Evolutionary conservation across 1,140 invertebrate species (phyloP).

Genomic region (Psix sp.): DNA sequence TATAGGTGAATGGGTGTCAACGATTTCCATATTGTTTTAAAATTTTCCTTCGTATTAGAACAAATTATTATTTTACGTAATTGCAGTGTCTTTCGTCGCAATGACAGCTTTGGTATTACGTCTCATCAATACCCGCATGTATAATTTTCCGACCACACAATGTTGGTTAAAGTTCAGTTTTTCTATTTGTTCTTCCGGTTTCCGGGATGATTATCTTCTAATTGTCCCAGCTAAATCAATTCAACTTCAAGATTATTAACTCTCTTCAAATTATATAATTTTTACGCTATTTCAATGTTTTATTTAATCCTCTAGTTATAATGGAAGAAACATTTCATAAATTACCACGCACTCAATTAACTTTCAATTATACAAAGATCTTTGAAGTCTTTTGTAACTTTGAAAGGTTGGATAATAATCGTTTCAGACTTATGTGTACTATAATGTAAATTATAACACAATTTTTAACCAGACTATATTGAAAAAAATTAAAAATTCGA

Average conservation of each 20-base stretch:
- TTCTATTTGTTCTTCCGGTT: conserved; percentile 46
- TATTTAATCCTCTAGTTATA: conserved; percentile 8
- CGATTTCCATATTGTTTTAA: too few relatives aligned
- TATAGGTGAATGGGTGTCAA: too few relatives aligned
- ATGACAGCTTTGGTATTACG: conserved; percentile 27
- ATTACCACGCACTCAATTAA: conserved; percentile 23
- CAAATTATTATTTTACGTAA: conserved; percentile 41
- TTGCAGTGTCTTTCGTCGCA: conserved; percentile 30
- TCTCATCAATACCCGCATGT: conserved; percentile 51
- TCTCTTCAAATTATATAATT: conserved; percentile 35
- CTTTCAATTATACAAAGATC: conserved; percentile 28
- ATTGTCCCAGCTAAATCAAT: conserved; percentile 13
- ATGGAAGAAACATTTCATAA: conserved; percentile 12
- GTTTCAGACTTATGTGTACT: conserved; percentile 5
- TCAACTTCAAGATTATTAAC: conserved; percentile 30
- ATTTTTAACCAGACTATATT: too few relatives aligned
- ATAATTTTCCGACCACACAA: conserved; percentile 40
- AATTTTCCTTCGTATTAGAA: too few relatives aligned
- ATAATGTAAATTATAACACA: conserved; percentile 4
- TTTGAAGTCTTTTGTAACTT: conserved; percentile 30
- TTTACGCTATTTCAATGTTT: conserved; percentile 16
- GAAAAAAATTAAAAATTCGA: too few relatives aligned
- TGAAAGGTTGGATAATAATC: conserved; percentile 35
- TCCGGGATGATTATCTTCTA: conserved; percentile 45
- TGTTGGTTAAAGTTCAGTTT: conserved; percentile 35